These are phyloP conservation scores for Crotophaga sulcirostris DNA, from an alignment of 2,113 vertebrate species.

Conservation along the genomic window DNA sequence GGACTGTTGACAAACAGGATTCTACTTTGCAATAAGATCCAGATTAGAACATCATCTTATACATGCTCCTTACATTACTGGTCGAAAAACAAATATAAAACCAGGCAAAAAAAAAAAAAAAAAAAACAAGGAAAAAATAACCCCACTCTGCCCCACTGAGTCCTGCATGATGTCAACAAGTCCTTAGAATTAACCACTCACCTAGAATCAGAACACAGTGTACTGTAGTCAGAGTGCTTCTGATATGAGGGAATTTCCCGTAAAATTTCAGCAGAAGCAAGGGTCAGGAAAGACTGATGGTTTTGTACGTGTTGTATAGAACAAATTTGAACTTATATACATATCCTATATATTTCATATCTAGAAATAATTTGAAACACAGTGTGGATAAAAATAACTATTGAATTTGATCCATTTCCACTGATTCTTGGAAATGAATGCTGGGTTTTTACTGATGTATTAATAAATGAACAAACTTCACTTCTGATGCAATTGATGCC, in stretches of 20 bases:
- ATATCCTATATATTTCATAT: too few species aligned
- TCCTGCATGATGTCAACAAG: neutral
- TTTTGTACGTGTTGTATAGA: fast-evolving
- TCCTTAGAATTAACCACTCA: neutral
- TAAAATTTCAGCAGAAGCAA: neutral
- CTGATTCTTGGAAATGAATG: neutral
- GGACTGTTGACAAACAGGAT: neutral
- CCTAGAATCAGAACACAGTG: neutral
- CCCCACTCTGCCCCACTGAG: neutral
- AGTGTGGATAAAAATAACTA: neutral
- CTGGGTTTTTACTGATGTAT: neutral
- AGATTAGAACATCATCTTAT: neutral
- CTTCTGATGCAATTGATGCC: neutral
- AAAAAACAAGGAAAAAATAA: neutral
- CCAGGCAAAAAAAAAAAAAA: neutral
- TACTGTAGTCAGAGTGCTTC: neutral
- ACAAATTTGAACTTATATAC: too few species aligned
- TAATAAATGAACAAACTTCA: neutral
- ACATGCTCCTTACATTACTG: neutral
- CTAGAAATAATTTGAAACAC: neutral
- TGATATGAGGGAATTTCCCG: neutral
- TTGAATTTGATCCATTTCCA: neutral
- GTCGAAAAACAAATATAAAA: neutral
- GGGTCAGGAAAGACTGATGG: neutral
- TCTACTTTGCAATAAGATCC: neutral